Evolutionary conservation across 2,888 invertebrate species (phyloP), one percentile per base, ranked within the genome.

Genomic region (Cynaeus angustus): DNA sequence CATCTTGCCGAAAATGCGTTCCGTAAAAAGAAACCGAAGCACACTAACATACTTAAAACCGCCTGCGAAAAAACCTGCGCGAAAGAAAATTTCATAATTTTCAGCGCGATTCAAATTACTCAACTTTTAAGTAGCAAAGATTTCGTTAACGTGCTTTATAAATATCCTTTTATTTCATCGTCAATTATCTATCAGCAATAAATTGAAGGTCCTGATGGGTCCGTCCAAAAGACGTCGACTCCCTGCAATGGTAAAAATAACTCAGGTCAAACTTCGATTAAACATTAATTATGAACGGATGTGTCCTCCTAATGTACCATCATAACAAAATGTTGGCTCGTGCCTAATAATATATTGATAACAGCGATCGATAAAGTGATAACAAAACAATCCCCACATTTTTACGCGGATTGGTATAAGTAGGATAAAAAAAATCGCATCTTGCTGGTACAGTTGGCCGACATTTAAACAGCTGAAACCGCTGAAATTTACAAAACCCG

Each of bases 381-480:
- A 37, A 37, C 9, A 1, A n/a, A n/a, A n/a, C 2, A 37, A 2
- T 5, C 37, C 37, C 37, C 37, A 37, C 2, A 21, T 4, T 21
- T 21, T 21, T 21, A 21, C 21, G 21, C 21, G 21, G 21, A 3
- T 21, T 21, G 21, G 21, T n/a, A n/a, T n/a, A n/a, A n/a, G n/a
- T n/a, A n/a, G n/a, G n/a, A n/a, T n/a, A n/a, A 28, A 43, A 59
- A 45, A 59, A 59, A 41, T 56, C 41, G 41, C 41, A 46, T 68
- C 41, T 58, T 66, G 46, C 68, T 55, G 55, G 68, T 55, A 68
- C 68, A 61, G 55, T 68, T 68, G 68, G 52, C 55, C 62, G 68
- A 68, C 68, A 68, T 68, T 68, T 68, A 62, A 68, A 68, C 67
- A 61, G 67, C 67, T 68, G 67, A 68, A 66, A 66, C 56, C 50